These are phyloP conservation scores for Hirudinaria manillensis DNA, from an alignment of 2,888 invertebrate species.

Conservation along the genomic window DNA sequence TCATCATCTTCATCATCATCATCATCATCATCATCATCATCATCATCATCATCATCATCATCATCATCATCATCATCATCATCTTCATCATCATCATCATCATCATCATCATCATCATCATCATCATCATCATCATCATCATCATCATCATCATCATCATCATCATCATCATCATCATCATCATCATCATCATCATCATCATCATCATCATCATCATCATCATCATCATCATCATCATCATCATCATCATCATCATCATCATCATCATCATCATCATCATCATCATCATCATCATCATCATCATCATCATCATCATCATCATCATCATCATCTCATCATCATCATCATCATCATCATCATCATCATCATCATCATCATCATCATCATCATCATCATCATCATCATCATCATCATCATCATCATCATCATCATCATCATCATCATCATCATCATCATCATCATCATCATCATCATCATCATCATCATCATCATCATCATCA, in stretches of 20 bases:
- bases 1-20: constrained; percentile 9
- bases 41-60: not conserved
- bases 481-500: constrained; percentile 4
- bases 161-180: constrained; percentile 8
- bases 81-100: not conserved
- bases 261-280: not conserved
- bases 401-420: constrained; percentile 30
- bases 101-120: not conserved
- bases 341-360: not conserved
- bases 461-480: constrained; percentile 17
- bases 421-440: constrained; percentile 30
- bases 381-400: constrained; percentile 27
- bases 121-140: constrained; percentile 15
- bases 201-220: not conserved
- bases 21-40: constrained; percentile 4
- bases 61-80: not conserved
- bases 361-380: constrained; percentile 16
- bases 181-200: constrained; percentile 35
- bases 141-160: constrained; percentile 14
- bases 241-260: not conserved
- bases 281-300: not conserved
- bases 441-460: constrained; percentile 22
- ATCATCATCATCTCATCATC: constrained; percentile 10
- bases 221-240: not conserved
- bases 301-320: constrained; percentile 24